Evolutionary conservation across 2,888 invertebrate species (phyloP), one percentile per base, ranked within the genome.

Genomic region (Empis stercorea): DNA sequence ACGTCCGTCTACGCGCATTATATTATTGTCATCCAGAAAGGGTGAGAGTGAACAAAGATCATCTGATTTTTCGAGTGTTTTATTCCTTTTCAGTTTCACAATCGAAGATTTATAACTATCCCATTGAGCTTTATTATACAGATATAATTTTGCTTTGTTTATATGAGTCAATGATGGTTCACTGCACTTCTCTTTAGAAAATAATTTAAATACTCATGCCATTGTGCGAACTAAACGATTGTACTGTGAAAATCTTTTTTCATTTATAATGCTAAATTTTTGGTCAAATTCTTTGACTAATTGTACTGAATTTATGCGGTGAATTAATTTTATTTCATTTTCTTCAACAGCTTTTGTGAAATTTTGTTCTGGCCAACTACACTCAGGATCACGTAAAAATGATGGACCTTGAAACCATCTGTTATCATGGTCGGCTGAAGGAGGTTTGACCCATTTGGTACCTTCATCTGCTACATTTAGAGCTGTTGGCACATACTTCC

Each of bases 391-490:
- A 10, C 30, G 37, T 14, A 46, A 20, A 14, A 23, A 44, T 14
- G 20, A 3, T n/a, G 30, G 44, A 10, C 41, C 41, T 2, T 14
- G 27, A 11, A 36, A 40, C 49, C 44, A 49, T 1, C 44, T 20
- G 30, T 27, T 17, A 6, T n/a, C 11, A 2, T 32, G 3, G 14
- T 44, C 43, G 4, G 32, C 9, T 10, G 14, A 37, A 9, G 44
- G 46, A 14, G 36, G 13, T 42, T 37, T 39, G 1, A 23, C 17
- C 32, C 37, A 41, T 17, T 46, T 44, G 3, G 48, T 46, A 1
- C 34, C 48, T 14, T 46, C 45, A 46, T 48, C 48, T 10, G 45
- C 48, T 10, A 45, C 17, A 30, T 48, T 48, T 13, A 17, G 14
- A 42, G 39, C 16, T 6, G 41, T 39, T 10, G 45, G 37, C 1